phyloP scores from a whole-genome alignment of 2,797 vertebrate species.

The Myripristis jacobus region DNA sequence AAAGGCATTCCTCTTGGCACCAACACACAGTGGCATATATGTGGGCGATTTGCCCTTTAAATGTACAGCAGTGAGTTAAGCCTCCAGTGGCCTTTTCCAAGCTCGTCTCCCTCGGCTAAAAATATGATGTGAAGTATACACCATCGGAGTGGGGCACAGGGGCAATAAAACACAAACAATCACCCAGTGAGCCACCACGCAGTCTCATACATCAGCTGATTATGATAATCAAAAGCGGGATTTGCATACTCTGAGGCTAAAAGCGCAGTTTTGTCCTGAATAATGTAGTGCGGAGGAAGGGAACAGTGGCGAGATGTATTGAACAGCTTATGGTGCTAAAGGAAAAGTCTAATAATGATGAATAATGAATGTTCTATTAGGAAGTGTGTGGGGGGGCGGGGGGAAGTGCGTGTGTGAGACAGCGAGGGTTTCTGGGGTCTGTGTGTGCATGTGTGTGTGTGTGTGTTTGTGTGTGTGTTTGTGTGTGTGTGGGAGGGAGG shows the following conservation, averaged over 20 bases:
- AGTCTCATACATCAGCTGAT: conserved; percentile 73
- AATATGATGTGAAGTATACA: conserved; percentile 71
- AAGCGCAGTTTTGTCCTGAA: conserved; percentile 80
- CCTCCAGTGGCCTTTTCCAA: conserved; percentile 77
- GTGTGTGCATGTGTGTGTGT: conserved; percentile 11
- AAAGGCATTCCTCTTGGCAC: conserved; percentile 65
- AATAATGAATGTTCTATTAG: conserved; percentile 78
- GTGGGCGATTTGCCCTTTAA: conserved; percentile 81
- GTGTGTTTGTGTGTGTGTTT: conserved; percentile 23
- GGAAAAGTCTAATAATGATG: conserved; percentile 80
- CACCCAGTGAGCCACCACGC: conserved; percentile 40
- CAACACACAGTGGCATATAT: conserved; percentile 70
- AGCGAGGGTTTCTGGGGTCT: conserved; percentile 20
- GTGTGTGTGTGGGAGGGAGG: conserved; percentile 14
- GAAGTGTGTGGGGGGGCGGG: conserved; percentile 50
- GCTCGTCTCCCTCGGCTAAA: conserved; percentile 68
- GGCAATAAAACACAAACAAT: conserved; percentile 72
- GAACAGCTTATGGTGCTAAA: conserved; percentile 75
- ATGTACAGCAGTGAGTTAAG: conserved; percentile 74
- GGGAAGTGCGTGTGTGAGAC: conserved; percentile 40
- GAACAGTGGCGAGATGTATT: conserved; percentile 67
- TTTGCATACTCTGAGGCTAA: conserved; percentile 82
- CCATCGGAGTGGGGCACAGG: conserved; percentile 53
- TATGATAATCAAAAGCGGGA: conserved; percentile 80
- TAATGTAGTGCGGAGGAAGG: conserved; percentile 79